Evolutionary conservation across 2,797 vertebrate genomes (phyloP).

Genomic region (Tenualosa thibaudeaui): DNA sequence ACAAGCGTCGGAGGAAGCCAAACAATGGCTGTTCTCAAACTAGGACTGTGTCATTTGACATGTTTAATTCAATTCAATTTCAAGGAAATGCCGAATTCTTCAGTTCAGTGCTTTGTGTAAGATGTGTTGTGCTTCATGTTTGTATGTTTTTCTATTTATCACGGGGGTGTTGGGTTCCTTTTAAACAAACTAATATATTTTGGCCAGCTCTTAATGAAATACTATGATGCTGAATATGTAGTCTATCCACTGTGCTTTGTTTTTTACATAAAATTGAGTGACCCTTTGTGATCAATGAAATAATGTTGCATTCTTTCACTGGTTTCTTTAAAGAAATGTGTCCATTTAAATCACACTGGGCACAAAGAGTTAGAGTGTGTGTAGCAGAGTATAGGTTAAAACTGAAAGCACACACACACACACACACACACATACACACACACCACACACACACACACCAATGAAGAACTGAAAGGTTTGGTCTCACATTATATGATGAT

Average conservation of each 20-base stretch:
- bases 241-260: not conserved
- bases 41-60: conserved; percentile 43
- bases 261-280: not conserved
- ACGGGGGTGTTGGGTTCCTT: conserved; percentile 14
- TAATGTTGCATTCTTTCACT: not conserved
- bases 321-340: not conserved
- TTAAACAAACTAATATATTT: not conserved
- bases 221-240: not conserved
- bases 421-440: conserved; percentile 7
- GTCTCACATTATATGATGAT: conserved; percentile 94
- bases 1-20: conserved; percentile 62
- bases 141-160: conserved; percentile 20
- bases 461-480: conserved; percentile 92
- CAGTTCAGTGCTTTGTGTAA: conserved; percentile 49
- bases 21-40: conserved; percentile 45
- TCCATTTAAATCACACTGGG: conserved; percentile 35
- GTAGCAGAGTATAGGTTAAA: not conserved
- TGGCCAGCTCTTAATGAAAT: not conserved
- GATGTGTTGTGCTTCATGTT: conserved; percentile 57
- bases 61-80: conserved; percentile 50
- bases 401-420: not conserved
- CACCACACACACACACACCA: conserved; percentile 41
- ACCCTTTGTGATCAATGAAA: not conserved
- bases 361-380: not conserved
- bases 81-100: conserved; percentile 39